phyloP scores from a whole-genome alignment of 1,140 invertebrate genomes.

The Calephelis nemesis region DNA sequence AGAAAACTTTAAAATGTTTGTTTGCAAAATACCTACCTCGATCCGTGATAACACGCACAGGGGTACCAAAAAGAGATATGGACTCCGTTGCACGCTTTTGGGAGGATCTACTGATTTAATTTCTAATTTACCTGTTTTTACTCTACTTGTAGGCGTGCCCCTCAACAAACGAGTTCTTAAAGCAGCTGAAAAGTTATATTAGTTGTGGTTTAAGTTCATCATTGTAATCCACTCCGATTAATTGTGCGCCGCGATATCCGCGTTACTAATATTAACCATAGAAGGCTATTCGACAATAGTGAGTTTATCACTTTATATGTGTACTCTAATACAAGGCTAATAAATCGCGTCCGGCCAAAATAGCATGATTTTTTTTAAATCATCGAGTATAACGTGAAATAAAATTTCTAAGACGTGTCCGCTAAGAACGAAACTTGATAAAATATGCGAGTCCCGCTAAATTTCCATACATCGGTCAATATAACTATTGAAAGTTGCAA shows the following conservation, averaged over 20 bases:
- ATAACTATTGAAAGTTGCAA: slow-evolving; percentile 18
- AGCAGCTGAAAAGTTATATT: too few species aligned
- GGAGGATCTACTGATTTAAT: slow-evolving; percentile 18
- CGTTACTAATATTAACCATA: too few species aligned
- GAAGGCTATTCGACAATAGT: too few species aligned
- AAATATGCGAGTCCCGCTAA: background rate
- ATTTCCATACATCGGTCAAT: background rate
- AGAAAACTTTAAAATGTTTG: slow-evolving; percentile 46
- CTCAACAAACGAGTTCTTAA: background rate
- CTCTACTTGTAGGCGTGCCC: slow-evolving; percentile 1
- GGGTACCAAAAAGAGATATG: background rate
- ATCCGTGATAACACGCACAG: slow-evolving; percentile 44
- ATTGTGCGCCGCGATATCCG: too few species aligned
- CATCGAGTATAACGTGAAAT: background rate
- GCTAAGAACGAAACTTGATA: background rate
- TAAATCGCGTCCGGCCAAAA: background rate
- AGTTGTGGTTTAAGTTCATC: too few species aligned
- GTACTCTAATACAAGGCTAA: background rate
- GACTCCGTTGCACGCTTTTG: slow-evolving; percentile 20
- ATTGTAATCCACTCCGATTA: too few species aligned
- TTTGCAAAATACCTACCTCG: slow-evolving; percentile 45
- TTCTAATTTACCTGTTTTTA: slow-evolving; percentile 19
- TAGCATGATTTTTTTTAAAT: background rate
- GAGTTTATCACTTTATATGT: too few species aligned
- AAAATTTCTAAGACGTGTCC: background rate